Evolutionary conservation across 2,888 invertebrate genomes (phyloP), one percentile per base, ranked within the genome.

Genomic region (Tipula helvola): DNA sequence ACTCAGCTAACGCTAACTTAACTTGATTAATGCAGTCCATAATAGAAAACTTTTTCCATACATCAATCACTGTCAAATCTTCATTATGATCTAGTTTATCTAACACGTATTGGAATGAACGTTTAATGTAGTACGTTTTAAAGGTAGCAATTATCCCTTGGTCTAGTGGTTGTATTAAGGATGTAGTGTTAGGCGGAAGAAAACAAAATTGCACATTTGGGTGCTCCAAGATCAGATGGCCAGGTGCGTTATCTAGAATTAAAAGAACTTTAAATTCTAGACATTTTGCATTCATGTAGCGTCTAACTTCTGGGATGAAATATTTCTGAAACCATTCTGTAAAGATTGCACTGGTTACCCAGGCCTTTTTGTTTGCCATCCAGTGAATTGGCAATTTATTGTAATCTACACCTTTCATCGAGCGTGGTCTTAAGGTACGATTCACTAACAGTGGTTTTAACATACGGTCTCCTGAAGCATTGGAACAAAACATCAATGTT

Each of bases 121-220:
- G 52, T 16, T 52, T 5, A 3, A 52, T 16, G 8, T 52, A 7
- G 52, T 28, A 28, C 28, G 28, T 28, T 28, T 28, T 28, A 2
- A 28, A 28, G 2, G 28, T 28, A 28, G 28, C 28, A 28, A 28
- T 28, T 28, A 28, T 28, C 28, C 28, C 28, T 28, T 28, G 28
- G 28, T 28, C 28, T 28, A 28, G 28, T 28, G 28, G 52, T 52
- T 52, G 8, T 52, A 52, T 52, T 16, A 52, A 52, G 52, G 52
- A 52, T 52, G 52, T 16, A 7, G 52, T 52, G 8, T 52, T 52
- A 52, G 39, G 39, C 39, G 88, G 89, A 88, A 88, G 88, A 88
- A 88, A 89, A 47, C 87, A 87, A 83, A 88, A 47, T 88, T 88
- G 41, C 36, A 88, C 87, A 88, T 89, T 89, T 87, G 87, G 86